Evolutionary conservation across 2,888 invertebrate species (phyloP), one percentile per base, ranked within the genome.

Genomic region (Cantharis flavilabris): DNA sequence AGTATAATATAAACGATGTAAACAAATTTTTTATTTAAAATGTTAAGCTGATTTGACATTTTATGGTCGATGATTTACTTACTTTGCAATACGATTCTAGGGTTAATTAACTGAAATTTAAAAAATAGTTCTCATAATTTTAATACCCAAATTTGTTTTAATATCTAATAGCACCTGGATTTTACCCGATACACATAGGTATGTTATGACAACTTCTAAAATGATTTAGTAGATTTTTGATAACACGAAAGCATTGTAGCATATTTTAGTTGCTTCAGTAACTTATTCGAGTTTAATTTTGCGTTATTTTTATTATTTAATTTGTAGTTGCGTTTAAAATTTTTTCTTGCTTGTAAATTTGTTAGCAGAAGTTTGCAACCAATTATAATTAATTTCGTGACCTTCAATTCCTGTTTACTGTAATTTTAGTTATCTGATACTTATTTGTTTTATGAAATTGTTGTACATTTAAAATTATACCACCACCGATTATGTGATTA

Each of bases 171-270:
- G 78, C 75, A 28, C 78, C 75, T 62, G 78, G 78, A 70, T 78
- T 78, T 67, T 75, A 73, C 62, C 78, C 78, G 9, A 73, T 75
- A 72, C 75, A 75, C 26, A 28, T 78, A 71, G 78, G 78, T 78
- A 78, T 20, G 78, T 77, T 62, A 70, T 11, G 28, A 23, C n/a
- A 49, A n/a, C n/a, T 49, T 49, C 1, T n/a, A 49, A 49, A 10
- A 4, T 13, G 33, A 13, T 33, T 33, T 33, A 33, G 49, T 49
- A 49, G 49, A 49, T 49, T 49, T 49, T 49, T 49, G n/a, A n/a
- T n/a, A n/a, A 49, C n/a, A 33, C 11, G n/a, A 49, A n/a, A 49
- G 7, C n/a, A 49, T 49, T 33, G n/a, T 33, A 33, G 13, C 13
- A 3, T 13, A 33, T 33, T 33, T 49, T 49, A 49, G n/a, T 49